Conservation (phyloP, 30 jellyfish, hydroid and myxozoan species). For the Hydractinia echinata region DNA sequence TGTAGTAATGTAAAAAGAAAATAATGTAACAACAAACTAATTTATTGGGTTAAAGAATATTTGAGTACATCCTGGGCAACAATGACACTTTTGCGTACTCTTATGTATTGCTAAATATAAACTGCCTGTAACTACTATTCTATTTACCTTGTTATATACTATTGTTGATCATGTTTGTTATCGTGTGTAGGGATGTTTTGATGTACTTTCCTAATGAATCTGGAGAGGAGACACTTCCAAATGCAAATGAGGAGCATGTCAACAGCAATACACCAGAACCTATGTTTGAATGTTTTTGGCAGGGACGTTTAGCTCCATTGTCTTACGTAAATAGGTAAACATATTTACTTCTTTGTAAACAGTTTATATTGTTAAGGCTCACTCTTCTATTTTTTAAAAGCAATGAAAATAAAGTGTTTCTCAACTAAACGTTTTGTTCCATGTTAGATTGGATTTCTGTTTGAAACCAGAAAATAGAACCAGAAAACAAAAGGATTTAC, state of each 20-base stretch:
- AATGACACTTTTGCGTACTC: too few relatives aligned
- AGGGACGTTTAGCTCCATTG: constrained; percentile 29
- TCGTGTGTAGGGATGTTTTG: constrained; percentile 16
- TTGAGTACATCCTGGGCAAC: too few relatives aligned
- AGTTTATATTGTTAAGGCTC: too few relatives aligned
- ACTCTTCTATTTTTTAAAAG: neutral
- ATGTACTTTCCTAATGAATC: constrained; percentile 26
- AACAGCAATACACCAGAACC: constrained; percentile 9
- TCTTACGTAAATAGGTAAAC: constrained; percentile 20
- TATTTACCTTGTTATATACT: neutral
- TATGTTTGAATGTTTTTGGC: constrained; percentile 34
- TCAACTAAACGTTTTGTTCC: neutral
- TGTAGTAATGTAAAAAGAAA: too few relatives aligned
- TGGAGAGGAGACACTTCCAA: constrained; percentile 22
- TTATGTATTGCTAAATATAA: too few relatives aligned
- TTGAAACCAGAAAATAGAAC: constrained; percentile 19
- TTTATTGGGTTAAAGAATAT: too few relatives aligned
- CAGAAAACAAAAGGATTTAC: constrained; percentile 7
- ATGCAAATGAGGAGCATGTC: neutral
- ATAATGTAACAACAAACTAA: too few relatives aligned
- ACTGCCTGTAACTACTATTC: neutral
- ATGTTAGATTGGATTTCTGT: constrained; percentile 20
- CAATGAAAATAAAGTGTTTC: neutral
- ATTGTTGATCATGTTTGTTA: neutral
- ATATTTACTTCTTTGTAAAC: neutral